A percentile compares a stretch with the other conserved stretches of the same genome.
phyloP scores from a whole-genome alignment of 2,113 vertebrate genomes.

The Anseranas semipalmata region DNA sequence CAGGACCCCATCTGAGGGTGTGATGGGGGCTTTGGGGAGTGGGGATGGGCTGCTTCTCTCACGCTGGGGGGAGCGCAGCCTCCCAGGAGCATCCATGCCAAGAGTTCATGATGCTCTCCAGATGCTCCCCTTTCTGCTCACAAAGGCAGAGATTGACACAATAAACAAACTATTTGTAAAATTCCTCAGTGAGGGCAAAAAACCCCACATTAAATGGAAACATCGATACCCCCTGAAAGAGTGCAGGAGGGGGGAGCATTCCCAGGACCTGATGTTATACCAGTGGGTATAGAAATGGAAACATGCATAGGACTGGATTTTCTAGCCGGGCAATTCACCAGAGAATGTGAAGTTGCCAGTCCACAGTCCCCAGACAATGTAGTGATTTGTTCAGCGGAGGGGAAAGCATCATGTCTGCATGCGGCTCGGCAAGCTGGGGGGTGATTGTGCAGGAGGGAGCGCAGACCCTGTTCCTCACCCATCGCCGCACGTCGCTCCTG shows the following conservation, averaged over 20 bases:
- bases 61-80: conserved; percentile 57
- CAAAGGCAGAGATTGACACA: conserved; percentile 75
- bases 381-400: neutral
- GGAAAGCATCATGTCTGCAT: neutral
- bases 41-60: conserved; percentile 52
- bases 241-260: conserved; percentile 57
- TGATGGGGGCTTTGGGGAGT: conserved; percentile 58
- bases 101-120: conserved; percentile 78
- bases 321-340: conserved; percentile 15
- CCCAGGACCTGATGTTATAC: conserved; percentile 59
- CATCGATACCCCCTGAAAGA: conserved; percentile 67
- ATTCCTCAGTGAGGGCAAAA: conserved; percentile 71
- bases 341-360: neutral
- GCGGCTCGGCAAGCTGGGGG: neutral
- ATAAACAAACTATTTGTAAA: conserved; percentile 77
- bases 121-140: conserved; percentile 71
- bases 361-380: neutral
- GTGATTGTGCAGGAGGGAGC: neutral
- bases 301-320: conserved; percentile 1
- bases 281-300: conserved; percentile 53
- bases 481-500: neutral
- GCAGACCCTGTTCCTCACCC: neutral
- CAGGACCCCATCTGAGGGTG: neutral
- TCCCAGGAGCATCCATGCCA: conserved; percentile 69
- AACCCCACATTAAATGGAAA: conserved; percentile 71